Evolutionary conservation across 1,140 invertebrate genomes (phyloP).

Genomic region (Leptinotarsa lineolata): DNA sequence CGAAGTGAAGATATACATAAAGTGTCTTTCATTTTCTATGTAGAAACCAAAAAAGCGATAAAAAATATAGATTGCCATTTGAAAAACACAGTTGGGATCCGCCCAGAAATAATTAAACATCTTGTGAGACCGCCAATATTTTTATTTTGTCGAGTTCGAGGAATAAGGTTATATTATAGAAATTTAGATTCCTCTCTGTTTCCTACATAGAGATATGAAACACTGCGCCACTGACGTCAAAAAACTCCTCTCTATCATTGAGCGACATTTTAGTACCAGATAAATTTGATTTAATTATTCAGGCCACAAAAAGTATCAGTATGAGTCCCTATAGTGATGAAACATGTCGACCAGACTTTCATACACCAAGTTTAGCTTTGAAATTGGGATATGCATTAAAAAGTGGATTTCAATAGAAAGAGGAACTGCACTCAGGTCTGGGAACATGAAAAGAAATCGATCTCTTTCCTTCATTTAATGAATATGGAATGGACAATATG

Average conservation of each 20-base stretch:
- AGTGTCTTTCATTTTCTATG: too few species aligned
- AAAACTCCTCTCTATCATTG: background rate
- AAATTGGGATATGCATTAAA: constrained; percentile 7
- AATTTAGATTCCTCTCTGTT: too few species aligned
- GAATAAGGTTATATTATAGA: too few species aligned
- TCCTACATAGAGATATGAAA: too few species aligned
- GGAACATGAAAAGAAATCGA: constrained; percentile 11
- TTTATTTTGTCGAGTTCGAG: too few species aligned
- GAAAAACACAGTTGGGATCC: too few species aligned
- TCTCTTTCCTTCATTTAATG: background rate
- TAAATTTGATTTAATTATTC: constrained; percentile 1
- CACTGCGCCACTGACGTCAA: too few species aligned
- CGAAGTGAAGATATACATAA: too few species aligned
- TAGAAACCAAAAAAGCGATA: too few species aligned
- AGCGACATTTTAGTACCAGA: background rate
- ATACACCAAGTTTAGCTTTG: constrained; percentile 12
- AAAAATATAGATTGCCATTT: too few species aligned
- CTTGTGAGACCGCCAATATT: too few species aligned
- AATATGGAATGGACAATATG: background rate
- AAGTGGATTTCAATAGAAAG: constrained; percentile 15
- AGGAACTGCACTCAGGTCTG: background rate
- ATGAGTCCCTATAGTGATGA: background rate
- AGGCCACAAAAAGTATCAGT: background rate
- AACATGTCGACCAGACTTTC: background rate
- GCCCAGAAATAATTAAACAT: too few species aligned